A percentile compares a stretch with the other conserved stretches of the same genome.
Conservation (phyloP, 2,113 vertebrate genomes). For the Alaudala cheleensis region DNA sequence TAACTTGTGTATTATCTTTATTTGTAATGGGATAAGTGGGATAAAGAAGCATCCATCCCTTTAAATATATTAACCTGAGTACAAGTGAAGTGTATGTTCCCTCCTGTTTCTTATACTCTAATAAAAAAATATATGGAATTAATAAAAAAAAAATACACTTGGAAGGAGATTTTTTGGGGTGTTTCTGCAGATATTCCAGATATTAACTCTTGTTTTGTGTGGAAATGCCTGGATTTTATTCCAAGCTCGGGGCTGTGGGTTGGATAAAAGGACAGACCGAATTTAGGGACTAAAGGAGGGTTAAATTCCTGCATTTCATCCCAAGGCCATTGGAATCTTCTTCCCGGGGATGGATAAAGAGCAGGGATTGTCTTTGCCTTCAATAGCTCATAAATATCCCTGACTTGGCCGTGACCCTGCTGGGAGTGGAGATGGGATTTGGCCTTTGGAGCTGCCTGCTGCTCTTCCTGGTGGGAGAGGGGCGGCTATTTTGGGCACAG, state of each 20-base stretch:
- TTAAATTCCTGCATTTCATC: neutral
- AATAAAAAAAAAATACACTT: slow-evolving; percentile 1
- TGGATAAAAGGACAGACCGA: neutral
- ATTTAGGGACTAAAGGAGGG: neutral
- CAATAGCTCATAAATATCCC: neutral
- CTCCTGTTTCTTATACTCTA: slow-evolving; percentile 36
- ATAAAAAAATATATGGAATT: slow-evolving; percentile 33
- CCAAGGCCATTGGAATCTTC: neutral
- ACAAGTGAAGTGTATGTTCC: neutral
- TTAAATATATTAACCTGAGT: slow-evolving; percentile 11
- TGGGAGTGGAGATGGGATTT: neutral
- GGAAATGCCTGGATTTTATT: neutral
- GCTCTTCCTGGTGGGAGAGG: neutral
- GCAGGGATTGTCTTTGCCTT: slow-evolving; percentile 7
- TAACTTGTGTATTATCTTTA: slow-evolving; percentile 6
- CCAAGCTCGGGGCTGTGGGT: neutral
- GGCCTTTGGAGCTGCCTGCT: neutral
- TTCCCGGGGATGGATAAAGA: neutral
- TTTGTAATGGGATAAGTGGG: neutral
- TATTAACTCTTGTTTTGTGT: neutral
- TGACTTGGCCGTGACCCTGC: slow-evolving; percentile 2
- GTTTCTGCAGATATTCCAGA: neutral
- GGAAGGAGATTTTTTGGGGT: neutral
- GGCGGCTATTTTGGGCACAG: neutral
- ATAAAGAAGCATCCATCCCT: neutral